phyloP scores from a whole-genome alignment of 2,113 vertebrate genomes.

The Cephalopholis sonnerati region DNA sequence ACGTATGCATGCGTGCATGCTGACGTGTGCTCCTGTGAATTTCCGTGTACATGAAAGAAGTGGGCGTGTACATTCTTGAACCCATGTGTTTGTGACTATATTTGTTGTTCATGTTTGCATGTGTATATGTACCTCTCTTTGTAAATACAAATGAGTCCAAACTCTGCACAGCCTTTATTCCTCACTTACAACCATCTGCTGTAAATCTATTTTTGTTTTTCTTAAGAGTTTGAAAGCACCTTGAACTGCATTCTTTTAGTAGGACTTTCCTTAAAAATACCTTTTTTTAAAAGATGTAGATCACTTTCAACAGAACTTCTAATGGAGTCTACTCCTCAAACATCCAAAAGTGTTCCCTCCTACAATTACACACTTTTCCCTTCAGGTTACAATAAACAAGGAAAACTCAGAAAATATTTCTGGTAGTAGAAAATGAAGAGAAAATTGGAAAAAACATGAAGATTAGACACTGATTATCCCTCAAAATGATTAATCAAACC shows the following conservation, averaged over 20 bases:
- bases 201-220: not conserved
- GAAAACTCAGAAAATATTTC: not conserved
- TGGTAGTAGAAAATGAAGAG: not conserved
- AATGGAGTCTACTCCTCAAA: not conserved
- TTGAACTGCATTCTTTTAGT: not conserved
- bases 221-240: not conserved
- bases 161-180: not conserved
- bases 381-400: not conserved
- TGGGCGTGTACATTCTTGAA: conserved; percentile 2
- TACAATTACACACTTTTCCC: not conserved
- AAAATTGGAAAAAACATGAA: not conserved
- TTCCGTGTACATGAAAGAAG: not conserved
- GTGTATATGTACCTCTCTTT: not conserved
- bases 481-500: not conserved
- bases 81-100: not conserved
- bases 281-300: not conserved
- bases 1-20: not conserved
- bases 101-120: not conserved
- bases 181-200: conserved; percentile 2
- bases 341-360: not conserved
- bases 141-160: not conserved
- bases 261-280: not conserved
- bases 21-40: not conserved
- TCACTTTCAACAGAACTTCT: no score
- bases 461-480: not conserved